Conservation (phyloP, 1,140 invertebrate genomes). For the Nebria ingens region DNA sequence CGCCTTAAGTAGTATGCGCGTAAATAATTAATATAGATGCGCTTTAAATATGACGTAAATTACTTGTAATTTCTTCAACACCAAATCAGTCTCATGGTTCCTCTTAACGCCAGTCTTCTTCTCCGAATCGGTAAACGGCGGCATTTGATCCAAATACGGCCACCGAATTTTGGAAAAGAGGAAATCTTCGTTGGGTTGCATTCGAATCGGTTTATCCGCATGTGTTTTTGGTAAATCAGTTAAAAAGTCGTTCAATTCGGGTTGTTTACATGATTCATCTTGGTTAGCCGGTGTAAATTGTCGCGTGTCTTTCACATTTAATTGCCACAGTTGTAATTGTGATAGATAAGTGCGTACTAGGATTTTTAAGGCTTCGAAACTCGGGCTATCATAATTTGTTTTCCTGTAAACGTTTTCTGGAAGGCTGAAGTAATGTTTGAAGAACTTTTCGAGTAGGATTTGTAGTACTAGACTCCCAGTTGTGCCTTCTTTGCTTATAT, state of each 20-base stretch:
- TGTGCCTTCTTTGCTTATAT: conserved; percentile 43
- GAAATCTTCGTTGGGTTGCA: neutral
- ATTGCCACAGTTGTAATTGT: conserved; percentile 34
- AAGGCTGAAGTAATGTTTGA: conserved; percentile 36
- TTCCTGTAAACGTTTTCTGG: conserved; percentile 25
- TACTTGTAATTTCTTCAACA: conserved; percentile 25
- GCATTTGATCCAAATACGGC: conserved; percentile 39
- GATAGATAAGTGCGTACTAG: conserved; percentile 44
- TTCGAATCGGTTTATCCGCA: neutral
- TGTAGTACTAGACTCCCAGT: conserved; percentile 42
- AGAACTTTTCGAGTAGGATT: conserved; percentile 42
- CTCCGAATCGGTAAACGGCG: conserved; percentile 31
- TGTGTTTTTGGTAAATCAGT: neutral
- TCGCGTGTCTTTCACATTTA: conserved; percentile 9
- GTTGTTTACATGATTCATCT: neutral
- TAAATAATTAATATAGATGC: too few relatives aligned
- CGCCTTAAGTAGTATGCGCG: too few relatives aligned
- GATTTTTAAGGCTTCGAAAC: conserved; percentile 43
- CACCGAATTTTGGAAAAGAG: neutral
- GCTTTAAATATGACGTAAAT: neutral
- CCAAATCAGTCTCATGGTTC: conserved; percentile 25
- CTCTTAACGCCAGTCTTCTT: conserved; percentile 23
- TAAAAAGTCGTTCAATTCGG: neutral
- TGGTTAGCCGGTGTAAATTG: neutral
- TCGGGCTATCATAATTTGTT: conserved; percentile 35